Evolutionary conservation across 2,797 vertebrate species (phyloP), one percentile per base, ranked within the genome.

Genomic region (Buphagus erythrorhynchus): DNA sequence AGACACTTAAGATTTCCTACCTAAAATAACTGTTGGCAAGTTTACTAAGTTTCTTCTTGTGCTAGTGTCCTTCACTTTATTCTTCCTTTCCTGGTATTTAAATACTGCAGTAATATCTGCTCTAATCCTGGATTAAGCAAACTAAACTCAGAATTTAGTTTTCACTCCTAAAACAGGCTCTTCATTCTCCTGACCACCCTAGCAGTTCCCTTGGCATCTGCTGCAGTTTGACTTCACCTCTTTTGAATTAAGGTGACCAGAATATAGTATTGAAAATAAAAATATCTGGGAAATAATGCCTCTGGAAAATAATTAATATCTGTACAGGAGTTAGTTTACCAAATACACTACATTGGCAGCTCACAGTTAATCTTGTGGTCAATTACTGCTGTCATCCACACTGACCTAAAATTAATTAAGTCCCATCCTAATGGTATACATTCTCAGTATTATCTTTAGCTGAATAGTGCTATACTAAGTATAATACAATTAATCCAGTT

Each of bases 1-100:
- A 83, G 94, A 90, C 93, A 92, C 94, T 66, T 78, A 57, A 74
- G 43, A 89, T 67, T 87, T 92, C 45, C 68, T 83, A 83, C 72
- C 68, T 88, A 93, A 89, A 95, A 91, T 93, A 92, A 91, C 67
- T 61, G 48, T 42, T 93, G 87, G 87, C 17, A 52, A 92, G 65
- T 92, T 96, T 73, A 91, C 48, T 0, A 10, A 69, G 59, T 82
- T 89, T 73, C 16, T 89, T 79, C 75, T 62, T 52, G 13, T 80
- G n/a, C 42, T 68, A 91, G 40, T 59, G 24, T 90, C 72, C 85
- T 79, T 69, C 51, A 38, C 42, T 62, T 42, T 75, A 48, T 42
- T 87, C 16, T 55, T 90, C 22, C 19, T 79, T 89, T 79, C 26
- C 33, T 77, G 43, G 16, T 92, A 74, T 52, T 66, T 91, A 71